Evolutionary conservation across 2,797 vertebrate species (phyloP).

Genomic region (Spea hammondii): DNA sequence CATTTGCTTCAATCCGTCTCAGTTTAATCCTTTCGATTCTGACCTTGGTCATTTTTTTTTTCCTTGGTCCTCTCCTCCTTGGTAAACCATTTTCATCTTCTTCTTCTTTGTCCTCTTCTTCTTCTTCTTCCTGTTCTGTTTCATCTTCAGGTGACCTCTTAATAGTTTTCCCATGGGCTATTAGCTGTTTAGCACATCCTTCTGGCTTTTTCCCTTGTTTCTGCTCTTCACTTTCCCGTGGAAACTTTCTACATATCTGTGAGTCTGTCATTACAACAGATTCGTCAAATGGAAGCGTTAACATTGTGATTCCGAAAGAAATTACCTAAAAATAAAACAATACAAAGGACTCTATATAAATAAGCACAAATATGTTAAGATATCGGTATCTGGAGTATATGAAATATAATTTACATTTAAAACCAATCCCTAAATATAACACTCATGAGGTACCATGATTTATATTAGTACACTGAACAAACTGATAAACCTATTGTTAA

Average conservation of each 20-base stretch:
- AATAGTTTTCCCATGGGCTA: conserved; percentile 73
- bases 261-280: conserved; percentile 90
- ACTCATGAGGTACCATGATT: no score
- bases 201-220: conserved; percentile 79
- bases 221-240: conserved; percentile 81
- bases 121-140: conserved; percentile 80
- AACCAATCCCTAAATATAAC: no score
- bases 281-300: conserved; percentile 95
- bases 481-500: no score
- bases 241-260: conserved; percentile 88
- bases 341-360: conserved; percentile 11
- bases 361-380: no score
- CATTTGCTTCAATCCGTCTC: conserved; percentile 91
- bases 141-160: conserved; percentile 79
- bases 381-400: no score
- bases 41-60: conserved; percentile 86
- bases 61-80: conserved; percentile 86
- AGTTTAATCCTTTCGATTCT: conserved; percentile 84
- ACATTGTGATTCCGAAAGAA: conserved; percentile 80
- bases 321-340: conserved; percentile 72
- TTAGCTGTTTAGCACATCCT: conserved; percentile 72
- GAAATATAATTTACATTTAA: no score
- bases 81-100: conserved; percentile 84
- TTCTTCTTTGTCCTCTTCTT: conserved; percentile 80
- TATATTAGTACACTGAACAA: no score